Percentiles rank a stretch among this genome's conserved stretches.
phyloP scores from a whole-genome alignment of 37 sponge, comb jelly and placozoan species.

The Halichondria panicea region DNA sequence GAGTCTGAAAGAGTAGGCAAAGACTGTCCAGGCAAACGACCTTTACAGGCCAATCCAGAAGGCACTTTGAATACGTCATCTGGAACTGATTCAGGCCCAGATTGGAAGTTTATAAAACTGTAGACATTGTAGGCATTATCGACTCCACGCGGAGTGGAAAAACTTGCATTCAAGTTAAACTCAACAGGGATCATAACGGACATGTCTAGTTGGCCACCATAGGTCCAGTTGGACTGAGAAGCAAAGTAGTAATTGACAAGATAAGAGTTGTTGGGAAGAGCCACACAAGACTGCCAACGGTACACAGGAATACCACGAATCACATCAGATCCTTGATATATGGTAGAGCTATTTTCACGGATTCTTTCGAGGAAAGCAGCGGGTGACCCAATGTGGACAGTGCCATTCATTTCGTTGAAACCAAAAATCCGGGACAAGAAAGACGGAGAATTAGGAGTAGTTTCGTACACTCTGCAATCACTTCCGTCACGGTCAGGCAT shows the following conservation, averaged over 20 bases:
- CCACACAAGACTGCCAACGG: conserved; percentile 50
- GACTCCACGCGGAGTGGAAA: neutral
- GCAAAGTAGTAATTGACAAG: conserved; percentile 55
- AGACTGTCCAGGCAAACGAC: conserved; percentile 20
- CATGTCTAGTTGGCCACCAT: neutral
- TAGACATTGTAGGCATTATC: conserved; percentile 20
- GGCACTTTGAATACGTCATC: conserved; percentile 52
- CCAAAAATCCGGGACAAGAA: conserved; percentile 13
- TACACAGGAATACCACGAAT: conserved; percentile 41
- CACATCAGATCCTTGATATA: conserved; percentile 20
- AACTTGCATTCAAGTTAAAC: neutral
- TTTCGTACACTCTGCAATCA: conserved; percentile 18
- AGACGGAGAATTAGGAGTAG: neutral
- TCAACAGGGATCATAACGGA: conserved; percentile 8
- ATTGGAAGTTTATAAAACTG: conserved; percentile 19
- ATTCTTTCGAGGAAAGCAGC: neutral
- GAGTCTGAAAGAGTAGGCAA: conserved; percentile 36
- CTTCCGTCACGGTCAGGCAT: conserved; percentile 6
- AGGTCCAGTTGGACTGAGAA: neutral
- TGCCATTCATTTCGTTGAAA: conserved; percentile 8
- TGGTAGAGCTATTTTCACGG: neutral
- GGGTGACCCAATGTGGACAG: conserved; percentile 37
- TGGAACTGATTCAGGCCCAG: conserved; percentile 49
- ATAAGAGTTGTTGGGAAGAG: conserved; percentile 12
- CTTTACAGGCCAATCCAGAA: conserved; percentile 44